Conservation (phyloP, 2,113 vertebrate species). For the Morphnarchus princeps region DNA sequence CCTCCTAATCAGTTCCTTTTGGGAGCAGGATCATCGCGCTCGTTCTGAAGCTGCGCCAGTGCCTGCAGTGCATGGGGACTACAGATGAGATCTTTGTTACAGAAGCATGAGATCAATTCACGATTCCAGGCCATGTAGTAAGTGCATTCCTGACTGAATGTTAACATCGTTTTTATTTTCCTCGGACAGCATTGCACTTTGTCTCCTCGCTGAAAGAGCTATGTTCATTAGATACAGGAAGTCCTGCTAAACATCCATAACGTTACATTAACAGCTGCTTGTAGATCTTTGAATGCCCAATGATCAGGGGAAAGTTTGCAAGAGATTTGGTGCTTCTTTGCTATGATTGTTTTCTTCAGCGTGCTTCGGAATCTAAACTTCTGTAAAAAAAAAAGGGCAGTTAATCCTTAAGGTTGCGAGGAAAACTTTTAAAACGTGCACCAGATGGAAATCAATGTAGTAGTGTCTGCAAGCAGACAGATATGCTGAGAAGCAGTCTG, state of each 20-base stretch:
- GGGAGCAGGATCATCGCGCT: neutral
- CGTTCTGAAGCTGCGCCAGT: neutral
- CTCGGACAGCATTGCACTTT: conserved; percentile 42
- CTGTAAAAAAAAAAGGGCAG: neutral
- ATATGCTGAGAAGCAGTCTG: neutral
- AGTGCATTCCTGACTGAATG: conserved; percentile 52
- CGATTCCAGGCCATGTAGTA: neutral
- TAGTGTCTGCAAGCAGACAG: conserved; percentile 13
- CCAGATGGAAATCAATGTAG: conserved; percentile 38
- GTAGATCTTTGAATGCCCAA: conserved; percentile 1
- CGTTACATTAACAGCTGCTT: conserved; percentile 37
- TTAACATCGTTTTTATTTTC: conserved; percentile 49
- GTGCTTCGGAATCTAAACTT: neutral
- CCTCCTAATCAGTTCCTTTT: conserved; percentile 28
- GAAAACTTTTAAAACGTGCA: neutral
- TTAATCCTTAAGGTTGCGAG: neutral
- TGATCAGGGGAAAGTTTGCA: neutral
- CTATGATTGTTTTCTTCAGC: conserved; percentile 14
- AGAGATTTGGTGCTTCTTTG: conserved; percentile 48
- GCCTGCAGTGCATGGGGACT: neutral
- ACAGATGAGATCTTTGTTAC: conserved; percentile 60
- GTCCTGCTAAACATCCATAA: conserved; percentile 55
- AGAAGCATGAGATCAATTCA: conserved; percentile 46
- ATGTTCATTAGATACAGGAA: conserved; percentile 61
- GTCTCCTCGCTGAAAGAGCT: conserved; percentile 31